Conservation (phyloP, 2,797 vertebrate species). For the Meda fulgida region DNA sequence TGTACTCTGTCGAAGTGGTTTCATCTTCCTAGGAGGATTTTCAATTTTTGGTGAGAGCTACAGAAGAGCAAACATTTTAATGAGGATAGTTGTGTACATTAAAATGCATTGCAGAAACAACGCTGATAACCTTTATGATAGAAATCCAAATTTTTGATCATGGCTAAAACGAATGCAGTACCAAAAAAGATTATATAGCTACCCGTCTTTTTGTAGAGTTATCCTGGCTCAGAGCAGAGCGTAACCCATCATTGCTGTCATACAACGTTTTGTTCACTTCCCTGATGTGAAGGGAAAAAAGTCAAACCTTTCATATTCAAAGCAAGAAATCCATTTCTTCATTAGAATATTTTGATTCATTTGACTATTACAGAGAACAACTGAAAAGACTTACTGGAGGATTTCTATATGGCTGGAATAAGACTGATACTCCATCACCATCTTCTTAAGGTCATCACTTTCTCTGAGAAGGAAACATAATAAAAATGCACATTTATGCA, state of each 20-base stretch:
- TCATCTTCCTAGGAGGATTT: slow-evolving; percentile 66
- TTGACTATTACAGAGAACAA: not conserved
- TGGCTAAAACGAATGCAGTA: too few relatives aligned
- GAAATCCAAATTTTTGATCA: slow-evolving; percentile 10
- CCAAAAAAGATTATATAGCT: slow-evolving; percentile 38
- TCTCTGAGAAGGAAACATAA: slow-evolving; percentile 66
- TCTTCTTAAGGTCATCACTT: slow-evolving; percentile 66
- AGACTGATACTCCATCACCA: slow-evolving; percentile 71
- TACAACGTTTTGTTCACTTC: slow-evolving; percentile 77
- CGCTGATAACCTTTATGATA: not conserved
- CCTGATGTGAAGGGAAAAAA: slow-evolving; percentile 56
- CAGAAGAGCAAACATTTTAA: slow-evolving; percentile 1
- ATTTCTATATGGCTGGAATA: slow-evolving; percentile 71
- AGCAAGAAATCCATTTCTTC: not conserved
- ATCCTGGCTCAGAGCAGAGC: slow-evolving; percentile 68
- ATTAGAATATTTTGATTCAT: not conserved
- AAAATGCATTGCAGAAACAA: not conserved
- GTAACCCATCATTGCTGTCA: slow-evolving; percentile 78
- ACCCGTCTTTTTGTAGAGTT: slow-evolving; percentile 67
- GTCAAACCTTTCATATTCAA: not conserved
- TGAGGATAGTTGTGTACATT: not conserved
- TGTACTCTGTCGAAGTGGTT: slow-evolving; percentile 76
- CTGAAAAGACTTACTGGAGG: slow-evolving; percentile 72
- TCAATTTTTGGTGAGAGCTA: slow-evolving; percentile 72
- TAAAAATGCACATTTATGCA: too few relatives aligned